Evolutionary conservation across 1,140 invertebrate genomes (phyloP), one percentile per base, ranked within the genome.

Genomic region (Leptoteleia sp.): DNA sequence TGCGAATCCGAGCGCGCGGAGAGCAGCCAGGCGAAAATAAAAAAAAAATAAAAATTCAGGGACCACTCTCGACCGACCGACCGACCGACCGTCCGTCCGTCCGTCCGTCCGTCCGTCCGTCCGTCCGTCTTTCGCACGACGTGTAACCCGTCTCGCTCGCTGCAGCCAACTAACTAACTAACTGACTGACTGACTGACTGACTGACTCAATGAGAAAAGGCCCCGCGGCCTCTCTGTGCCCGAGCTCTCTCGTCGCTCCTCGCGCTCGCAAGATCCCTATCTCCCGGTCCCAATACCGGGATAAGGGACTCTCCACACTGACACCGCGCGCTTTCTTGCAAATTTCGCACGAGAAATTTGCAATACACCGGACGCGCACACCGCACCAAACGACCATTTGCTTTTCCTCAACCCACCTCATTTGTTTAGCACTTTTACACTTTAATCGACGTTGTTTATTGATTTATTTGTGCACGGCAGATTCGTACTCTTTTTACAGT

Each of bases 111-210:
- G 19, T 22, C 19, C 19, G 19, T 22, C 19, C 70, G 38, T 42
- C 33, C 38, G 13, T 37, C 31, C 33, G 62, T 43, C 38, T 67
- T 65, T 55, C 35, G 55, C 55, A 50, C 47, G 52, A 64, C 81
- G 82, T 83, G 80, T 80, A 81, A 80, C 73, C 81, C 83, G 82
- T 82, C 75, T 84, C 70, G 81, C 84, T 43, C 8, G 55, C 67
- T 81, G 81, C 82, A 82, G 82, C 84, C 67, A 81, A 83, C 83
- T 82, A 82, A 86, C 84, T 84, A 83, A 87, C 84, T 83, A 84
- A 85, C 87, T 86, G 82, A 87, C 86, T 87, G 82, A 87, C 84
- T 86, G 86, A 87, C 87, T 87, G 85, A 87, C 86, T 87, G 84
- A 88, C 86, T 86, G 84, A 86, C 85, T 88, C 85, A 88, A 87